phyloP scores from a whole-genome alignment of 2,797 vertebrate species.

The Chaetodon trifasciatus region DNA sequence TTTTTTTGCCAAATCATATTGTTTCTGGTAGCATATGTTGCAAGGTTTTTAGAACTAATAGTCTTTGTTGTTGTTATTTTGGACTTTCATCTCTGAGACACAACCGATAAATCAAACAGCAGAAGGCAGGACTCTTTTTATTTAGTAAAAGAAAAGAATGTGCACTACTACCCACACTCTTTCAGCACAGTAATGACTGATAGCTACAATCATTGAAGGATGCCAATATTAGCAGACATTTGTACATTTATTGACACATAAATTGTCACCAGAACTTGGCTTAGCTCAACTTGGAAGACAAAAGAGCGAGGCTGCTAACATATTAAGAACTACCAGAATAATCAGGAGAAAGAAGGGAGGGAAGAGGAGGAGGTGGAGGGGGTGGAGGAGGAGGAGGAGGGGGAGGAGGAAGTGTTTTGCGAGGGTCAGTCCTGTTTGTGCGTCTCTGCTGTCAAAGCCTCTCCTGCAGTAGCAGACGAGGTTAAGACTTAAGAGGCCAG shows the following conservation, averaged over 20 bases:
- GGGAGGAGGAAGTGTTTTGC: slow-evolving; percentile 35
- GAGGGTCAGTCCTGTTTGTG: slow-evolving; percentile 68
- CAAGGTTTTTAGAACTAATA: too few species aligned
- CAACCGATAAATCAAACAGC: too few species aligned
- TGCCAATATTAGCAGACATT: background rate
- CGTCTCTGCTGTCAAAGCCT: slow-evolving; percentile 82
- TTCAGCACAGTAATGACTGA: background rate
- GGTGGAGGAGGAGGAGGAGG: slow-evolving; percentile 14
- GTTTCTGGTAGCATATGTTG: too few species aligned
- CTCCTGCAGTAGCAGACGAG: slow-evolving; percentile 80
- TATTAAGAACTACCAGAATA: slow-evolving; percentile 10
- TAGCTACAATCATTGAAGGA: too few species aligned
- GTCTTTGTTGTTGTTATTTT: too few species aligned
- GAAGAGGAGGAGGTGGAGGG: slow-evolving; percentile 27
- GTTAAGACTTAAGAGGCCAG: slow-evolving; percentile 81
- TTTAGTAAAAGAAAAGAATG: background rate
- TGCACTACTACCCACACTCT: too few species aligned
- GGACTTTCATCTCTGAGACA: too few species aligned
- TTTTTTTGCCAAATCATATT: too few species aligned
- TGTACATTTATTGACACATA: background rate
- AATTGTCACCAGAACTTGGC: background rate
- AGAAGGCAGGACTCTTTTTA: too few species aligned
- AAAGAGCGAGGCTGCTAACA: background rate
- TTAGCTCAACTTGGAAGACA: background rate
- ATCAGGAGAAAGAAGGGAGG: slow-evolving; percentile 6